phyloP scores from a whole-genome alignment of 2,888 invertebrate species.

The Drosophila helvetica region DNA sequence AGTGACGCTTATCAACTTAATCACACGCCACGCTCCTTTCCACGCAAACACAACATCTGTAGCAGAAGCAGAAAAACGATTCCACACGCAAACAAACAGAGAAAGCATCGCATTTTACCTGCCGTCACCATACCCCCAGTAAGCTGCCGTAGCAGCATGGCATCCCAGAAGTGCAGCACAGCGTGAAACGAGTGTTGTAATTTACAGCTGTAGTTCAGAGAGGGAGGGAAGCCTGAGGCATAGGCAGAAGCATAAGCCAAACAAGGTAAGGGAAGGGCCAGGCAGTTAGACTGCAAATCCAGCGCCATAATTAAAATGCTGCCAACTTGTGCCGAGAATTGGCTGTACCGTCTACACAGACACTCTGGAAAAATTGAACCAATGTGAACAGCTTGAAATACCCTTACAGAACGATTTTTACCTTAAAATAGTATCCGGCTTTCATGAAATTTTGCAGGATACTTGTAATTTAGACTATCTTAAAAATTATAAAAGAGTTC shows the following conservation, averaged over 20 bases:
- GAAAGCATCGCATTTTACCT: constrained; percentile 46
- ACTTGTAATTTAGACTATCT: background rate
- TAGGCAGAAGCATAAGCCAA: constrained; percentile 14
- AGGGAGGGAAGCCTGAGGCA: constrained; percentile 13
- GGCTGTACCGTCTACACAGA: constrained; percentile 39
- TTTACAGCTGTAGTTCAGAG: constrained; percentile 53
- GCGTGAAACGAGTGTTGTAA: constrained; percentile 73
- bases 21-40: constrained; percentile 52
- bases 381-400: background rate
- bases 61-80: constrained; percentile 12
- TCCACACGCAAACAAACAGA: constrained; percentile 47
- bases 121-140: constrained; percentile 12
- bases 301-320: constrained; percentile 64
- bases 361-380: constrained; percentile 5
- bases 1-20: constrained; percentile 72
- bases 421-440: too few species aligned
- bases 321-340: constrained; percentile 47
- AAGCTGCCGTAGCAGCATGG: constrained; percentile 28
- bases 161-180: constrained; percentile 71
- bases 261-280: constrained; percentile 20
- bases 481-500: too few species aligned
- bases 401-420: background rate
- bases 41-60: constrained; percentile 14
- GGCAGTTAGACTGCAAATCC: constrained; percentile 33
- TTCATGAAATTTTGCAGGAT: background rate